Conservation (phyloP, 2,113 vertebrate genomes). For the Pteruthius melanotis region DNA sequence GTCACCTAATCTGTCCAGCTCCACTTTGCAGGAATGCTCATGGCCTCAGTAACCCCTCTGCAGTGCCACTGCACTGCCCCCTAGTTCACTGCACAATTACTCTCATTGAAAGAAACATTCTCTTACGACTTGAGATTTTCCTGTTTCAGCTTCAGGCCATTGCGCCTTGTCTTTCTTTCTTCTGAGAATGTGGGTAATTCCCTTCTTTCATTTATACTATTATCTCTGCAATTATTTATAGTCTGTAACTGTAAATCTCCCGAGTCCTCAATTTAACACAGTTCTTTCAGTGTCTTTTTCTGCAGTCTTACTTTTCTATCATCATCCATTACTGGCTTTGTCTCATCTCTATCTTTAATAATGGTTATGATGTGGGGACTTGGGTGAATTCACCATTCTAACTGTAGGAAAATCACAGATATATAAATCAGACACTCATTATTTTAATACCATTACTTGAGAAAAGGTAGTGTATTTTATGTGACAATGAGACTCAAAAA, state of each 20-base stretch:
- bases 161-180: slow-evolving; percentile 20
- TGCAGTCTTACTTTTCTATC: not conserved
- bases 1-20: not conserved
- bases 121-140: not conserved
- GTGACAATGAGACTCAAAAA: not conserved
- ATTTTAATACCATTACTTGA: not conserved
- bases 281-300: not conserved
- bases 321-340: not conserved
- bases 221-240: slow-evolving; percentile 50
- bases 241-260: slow-evolving; percentile 9
- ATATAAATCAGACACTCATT: not conserved
- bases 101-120: not conserved
- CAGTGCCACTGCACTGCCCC: not conserved
- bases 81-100: not conserved
- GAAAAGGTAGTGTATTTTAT: not conserved
- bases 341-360: not conserved
- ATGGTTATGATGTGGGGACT: not conserved
- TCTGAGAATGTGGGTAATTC: slow-evolving; percentile 34
- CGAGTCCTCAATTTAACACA: not conserved
- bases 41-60: not conserved
- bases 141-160: slow-evolving; percentile 31
- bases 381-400: not conserved
- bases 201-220: slow-evolving; percentile 47
- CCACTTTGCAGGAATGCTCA: not conserved
- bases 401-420: not conserved